A percentile compares a stretch with the other conserved stretches of the same genome.
Conservation (phyloP, 1,140 invertebrate genomes). For the Drosophila dunni region DNA sequence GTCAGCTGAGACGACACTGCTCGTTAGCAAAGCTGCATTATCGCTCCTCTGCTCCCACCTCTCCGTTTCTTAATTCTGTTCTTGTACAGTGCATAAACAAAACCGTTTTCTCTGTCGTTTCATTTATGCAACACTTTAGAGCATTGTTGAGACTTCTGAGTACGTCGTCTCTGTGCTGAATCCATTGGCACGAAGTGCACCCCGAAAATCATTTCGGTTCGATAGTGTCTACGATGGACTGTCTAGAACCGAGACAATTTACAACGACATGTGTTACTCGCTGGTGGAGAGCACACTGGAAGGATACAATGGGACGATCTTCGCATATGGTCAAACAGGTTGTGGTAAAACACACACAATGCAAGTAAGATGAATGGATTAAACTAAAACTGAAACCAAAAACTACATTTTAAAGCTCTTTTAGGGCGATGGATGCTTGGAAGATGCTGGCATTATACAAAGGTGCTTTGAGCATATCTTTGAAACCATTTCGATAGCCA, state of each 20-base stretch:
- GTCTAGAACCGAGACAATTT: constrained; percentile 92
- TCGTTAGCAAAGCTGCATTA: no score
- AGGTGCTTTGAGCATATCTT: constrained; percentile 96
- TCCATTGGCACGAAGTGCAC: constrained; percentile 84
- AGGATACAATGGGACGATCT: constrained; percentile 95
- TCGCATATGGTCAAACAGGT: constrained; percentile 95
- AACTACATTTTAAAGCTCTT: no score
- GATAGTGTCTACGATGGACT: constrained; percentile 93
- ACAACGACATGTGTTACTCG: constrained; percentile 95
- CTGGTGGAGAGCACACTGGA: constrained; percentile 94
- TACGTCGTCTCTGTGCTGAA: constrained; percentile 84
- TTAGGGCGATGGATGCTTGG: constrained; percentile 42
- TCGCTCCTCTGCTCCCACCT: no score
- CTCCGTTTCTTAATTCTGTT: no score
- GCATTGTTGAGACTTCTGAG: constrained; percentile 90
- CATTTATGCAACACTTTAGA: constrained; percentile 84
- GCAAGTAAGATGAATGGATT: constrained; percentile 86
- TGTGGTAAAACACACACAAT: constrained; percentile 94
- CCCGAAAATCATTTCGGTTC: constrained; percentile 91
- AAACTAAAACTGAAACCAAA: not conserved
- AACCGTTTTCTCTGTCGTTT: not conserved
- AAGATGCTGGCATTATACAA: constrained; percentile 90
- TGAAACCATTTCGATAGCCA: constrained; percentile 94
- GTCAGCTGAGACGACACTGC: no score
- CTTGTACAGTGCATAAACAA: no score